These are phyloP conservation scores for Manis pentadactyla DNA, from an alignment of 2,797 vertebrate species.

Conservation along the genomic window DNA sequence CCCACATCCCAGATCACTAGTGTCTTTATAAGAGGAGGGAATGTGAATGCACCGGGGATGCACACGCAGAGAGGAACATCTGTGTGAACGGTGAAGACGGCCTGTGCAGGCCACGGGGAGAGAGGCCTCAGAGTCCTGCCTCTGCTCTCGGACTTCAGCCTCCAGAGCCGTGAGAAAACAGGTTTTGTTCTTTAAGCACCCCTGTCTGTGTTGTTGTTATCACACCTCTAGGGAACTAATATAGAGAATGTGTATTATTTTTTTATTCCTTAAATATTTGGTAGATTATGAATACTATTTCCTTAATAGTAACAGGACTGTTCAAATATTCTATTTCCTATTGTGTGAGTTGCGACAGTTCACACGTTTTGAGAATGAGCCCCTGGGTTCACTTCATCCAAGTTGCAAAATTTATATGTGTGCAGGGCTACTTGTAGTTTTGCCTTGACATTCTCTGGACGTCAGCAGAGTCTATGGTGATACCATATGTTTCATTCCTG, in stretches of 20 bases:
- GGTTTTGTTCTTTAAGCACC: background rate
- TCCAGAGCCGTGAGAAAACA: too few species aligned
- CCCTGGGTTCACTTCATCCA: background rate
- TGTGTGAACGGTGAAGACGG: too few species aligned
- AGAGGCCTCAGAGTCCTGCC: too few species aligned
- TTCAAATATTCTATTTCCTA: background rate
- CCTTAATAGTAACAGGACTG: too few species aligned
- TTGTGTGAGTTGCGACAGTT: background rate
- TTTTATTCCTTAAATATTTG: background rate
- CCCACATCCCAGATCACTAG: too few species aligned
- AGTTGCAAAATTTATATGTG: background rate
- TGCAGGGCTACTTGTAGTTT: background rate
- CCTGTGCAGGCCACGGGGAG: too few species aligned
- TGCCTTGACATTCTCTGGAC: background rate
- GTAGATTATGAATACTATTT: background rate
- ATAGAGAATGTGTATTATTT: background rate
- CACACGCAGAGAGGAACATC: too few species aligned
- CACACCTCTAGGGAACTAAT: background rate
- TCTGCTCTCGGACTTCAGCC: too few species aligned
- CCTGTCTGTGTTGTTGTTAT: background rate
- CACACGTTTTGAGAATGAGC: background rate
- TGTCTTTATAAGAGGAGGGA: too few species aligned
- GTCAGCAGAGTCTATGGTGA: background rate
- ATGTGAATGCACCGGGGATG: too few species aligned
- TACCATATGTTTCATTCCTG: background rate